Conservation (phyloP, 2,888 invertebrate species). For the Ypsolopha scabrella region DNA sequence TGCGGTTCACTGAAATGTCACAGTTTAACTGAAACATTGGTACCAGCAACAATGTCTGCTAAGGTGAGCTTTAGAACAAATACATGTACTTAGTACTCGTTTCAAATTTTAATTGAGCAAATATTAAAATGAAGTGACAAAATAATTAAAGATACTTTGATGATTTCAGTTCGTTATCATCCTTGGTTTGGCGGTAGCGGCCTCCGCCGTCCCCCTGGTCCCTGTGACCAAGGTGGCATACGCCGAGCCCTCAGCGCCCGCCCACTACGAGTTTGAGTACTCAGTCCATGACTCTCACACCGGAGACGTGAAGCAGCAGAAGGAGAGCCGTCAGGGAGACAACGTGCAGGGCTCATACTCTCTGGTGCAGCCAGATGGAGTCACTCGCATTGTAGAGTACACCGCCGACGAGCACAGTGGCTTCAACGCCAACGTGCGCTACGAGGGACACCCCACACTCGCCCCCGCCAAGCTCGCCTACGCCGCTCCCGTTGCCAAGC, state of each 20-base stretch:
- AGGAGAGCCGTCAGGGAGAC: conserved; percentile 52
- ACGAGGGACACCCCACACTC: conserved; percentile 41
- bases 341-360: conserved; percentile 58
- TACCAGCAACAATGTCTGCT: no score
- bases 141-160: no score
- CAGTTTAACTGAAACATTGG: no score
- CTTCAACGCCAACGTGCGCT: conserved; percentile 57
- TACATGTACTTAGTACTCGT: no score
- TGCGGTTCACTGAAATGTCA: no score
- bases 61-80: no score
- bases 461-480: conserved; percentile 2
- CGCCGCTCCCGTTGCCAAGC: conserved; percentile 9
- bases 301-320: conserved; percentile 59
- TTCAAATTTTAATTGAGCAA: no score
- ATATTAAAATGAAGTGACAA: no score
- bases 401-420: conserved; percentile 50
- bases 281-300: conserved; percentile 52
- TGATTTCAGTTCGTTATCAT: conserved; percentile 24
- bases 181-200: conserved; percentile 33
- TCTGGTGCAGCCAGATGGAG: conserved; percentile 59
- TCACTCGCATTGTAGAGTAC: conserved; percentile 56
- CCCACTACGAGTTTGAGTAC: conserved; percentile 55
- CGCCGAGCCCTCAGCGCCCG: conserved; percentile 42
- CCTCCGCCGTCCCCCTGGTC: conserved; percentile 25
- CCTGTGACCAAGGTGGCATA: conserved; percentile 19